Base-by-base conservation (phyloP, 2,888 invertebrate genomes). In the Troides aeacus region DNA sequence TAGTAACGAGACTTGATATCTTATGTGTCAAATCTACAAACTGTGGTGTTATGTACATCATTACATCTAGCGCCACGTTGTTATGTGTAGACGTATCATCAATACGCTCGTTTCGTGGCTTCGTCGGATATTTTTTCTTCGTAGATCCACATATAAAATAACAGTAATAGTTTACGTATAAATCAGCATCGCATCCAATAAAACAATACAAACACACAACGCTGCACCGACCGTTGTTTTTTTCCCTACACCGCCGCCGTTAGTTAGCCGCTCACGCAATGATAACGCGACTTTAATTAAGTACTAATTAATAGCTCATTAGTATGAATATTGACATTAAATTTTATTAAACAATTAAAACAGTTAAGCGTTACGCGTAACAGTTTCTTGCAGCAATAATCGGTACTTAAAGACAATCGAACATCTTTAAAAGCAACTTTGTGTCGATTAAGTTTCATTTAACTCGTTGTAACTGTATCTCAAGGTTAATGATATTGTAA, bases 241-340 rank as follows among this genome's bases (percentile, higher is more conserved):
- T 75, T 77, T 73, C 76, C 77, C 71, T 53, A 7, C 53, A 53
- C 18, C 53, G 18, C 7, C 72, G 69, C 72, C 73, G 66, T 78
- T 85, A 84, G 84, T 84, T 84, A 84, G 74, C 75, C 77, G 79
- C 81, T 83, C 83, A 82, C 80, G 78, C 74, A 77, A 72, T 72
- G 77, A 79, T 81, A 82, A 78, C 81, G 73, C 61, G 75, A 76
- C 74, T 77, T 79, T 86, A 84, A 86, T 87, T 83, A 81, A 79
- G 78, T 79, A 78, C 74, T 68, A 83, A 88, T 85, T 83, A 85
- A 86, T 87, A 82, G 78, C 81, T 85, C 83, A 88, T 88, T 87
- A 77, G 76, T 81, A 83, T 82, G 82, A 72, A 76, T 76, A 76
- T 78, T 79, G 72, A 77, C 75, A 78, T 75, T 74, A 76, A 76